Evolutionary conservation across 1,140 invertebrate genomes (phyloP).

Genomic region (Micrasema longulum): DNA sequence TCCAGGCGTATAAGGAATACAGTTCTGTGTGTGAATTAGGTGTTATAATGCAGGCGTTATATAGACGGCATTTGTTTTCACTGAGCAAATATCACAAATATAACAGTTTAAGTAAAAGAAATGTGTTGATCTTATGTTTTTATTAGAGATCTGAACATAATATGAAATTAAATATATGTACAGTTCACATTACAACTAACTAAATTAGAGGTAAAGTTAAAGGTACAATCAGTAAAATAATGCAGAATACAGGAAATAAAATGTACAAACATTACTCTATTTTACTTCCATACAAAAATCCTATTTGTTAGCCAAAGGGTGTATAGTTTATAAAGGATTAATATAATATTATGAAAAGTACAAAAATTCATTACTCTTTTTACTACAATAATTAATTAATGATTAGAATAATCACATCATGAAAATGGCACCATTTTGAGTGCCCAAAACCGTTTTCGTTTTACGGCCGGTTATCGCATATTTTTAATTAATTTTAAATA

Average conservation of each 20-base stretch:
- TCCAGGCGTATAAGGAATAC: no score
- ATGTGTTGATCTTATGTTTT: slow-evolving; percentile 48
- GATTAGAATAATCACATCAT: slow-evolving; percentile 53
- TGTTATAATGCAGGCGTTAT: no score
- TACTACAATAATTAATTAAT: slow-evolving; percentile 50
- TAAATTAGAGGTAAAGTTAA: slow-evolving; percentile 55
- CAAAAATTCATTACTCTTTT: slow-evolving; percentile 43
- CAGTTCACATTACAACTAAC: slow-evolving; percentile 54
- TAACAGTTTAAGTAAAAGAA: no score
- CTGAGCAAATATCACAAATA: no score
- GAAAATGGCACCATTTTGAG: slow-evolving; percentile 30
- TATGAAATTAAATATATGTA: slow-evolving; percentile 56
- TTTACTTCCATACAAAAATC: slow-evolving; percentile 45
- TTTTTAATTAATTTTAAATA: no score
- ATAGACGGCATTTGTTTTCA: no score
- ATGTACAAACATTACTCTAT: slow-evolving; percentile 30
- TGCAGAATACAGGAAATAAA: slow-evolving; percentile 38
- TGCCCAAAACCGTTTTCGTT: not conserved
- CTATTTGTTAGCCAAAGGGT: slow-evolving; percentile 29
- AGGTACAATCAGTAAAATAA: slow-evolving; percentile 51
- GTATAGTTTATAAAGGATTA: slow-evolving; percentile 25
- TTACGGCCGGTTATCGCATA: no score
- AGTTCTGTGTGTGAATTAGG: no score
- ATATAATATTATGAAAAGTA: slow-evolving; percentile 43
- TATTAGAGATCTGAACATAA: slow-evolving; percentile 56